phyloP scores from a whole-genome alignment of 2,888 invertebrate species.

The Hydraecia micacea region DNA sequence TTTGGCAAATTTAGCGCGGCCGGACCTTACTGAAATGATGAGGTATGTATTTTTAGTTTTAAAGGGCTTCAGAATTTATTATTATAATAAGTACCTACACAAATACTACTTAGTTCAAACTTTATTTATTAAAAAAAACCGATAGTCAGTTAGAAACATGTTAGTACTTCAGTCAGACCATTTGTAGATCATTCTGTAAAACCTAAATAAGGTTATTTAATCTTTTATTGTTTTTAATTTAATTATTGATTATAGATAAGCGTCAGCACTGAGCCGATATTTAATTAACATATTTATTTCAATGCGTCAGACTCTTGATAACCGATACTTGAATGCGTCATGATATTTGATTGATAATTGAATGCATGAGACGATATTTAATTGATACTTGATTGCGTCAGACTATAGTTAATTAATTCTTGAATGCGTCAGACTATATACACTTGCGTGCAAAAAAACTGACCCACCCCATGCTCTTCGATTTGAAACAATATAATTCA shows the following conservation, averaged over 20 bases:
- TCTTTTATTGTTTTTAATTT: not conserved
- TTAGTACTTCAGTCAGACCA: not conserved
- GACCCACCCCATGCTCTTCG: too few species aligned
- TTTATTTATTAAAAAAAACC: not conserved
- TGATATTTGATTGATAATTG: not conserved
- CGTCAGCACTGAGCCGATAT: not conserved
- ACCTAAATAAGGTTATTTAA: not conserved
- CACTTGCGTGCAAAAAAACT: too few species aligned
- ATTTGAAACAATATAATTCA: too few species aligned
- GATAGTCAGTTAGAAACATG: not conserved
- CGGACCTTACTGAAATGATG: not conserved
- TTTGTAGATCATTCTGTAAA: not conserved
- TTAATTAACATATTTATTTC: not conserved
- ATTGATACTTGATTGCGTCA: not conserved
- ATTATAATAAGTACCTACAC: not conserved
- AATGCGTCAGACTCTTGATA: not conserved
- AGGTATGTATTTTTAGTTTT: not conserved
- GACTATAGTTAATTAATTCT: not conserved
- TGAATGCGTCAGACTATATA: not conserved
- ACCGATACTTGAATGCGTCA: not conserved
- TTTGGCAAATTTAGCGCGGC: too few species aligned
- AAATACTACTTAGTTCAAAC: not conserved
- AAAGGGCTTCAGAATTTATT: not conserved
- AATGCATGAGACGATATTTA: not conserved
- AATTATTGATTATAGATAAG: not conserved